Base-by-base conservation (phyloP, 1,140 invertebrate species). In the Campoletis sonorensis region DNA sequence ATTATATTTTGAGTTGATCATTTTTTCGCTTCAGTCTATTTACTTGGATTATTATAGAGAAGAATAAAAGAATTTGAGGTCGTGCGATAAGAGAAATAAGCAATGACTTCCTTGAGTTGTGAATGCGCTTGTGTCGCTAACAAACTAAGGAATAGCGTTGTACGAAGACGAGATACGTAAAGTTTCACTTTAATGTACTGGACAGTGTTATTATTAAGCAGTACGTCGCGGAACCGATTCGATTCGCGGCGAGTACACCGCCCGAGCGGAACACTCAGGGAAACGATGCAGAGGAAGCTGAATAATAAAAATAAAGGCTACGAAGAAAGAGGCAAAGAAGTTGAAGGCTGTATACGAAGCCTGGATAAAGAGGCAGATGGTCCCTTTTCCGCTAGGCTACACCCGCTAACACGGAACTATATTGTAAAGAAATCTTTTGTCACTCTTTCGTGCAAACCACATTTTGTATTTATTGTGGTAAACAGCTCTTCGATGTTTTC, bases 261-360 rank as follows among this genome's bases (percentile, higher is more conserved):
- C 79, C 86, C 81, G 82, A 87, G 82, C 85, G 89, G 71, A 89
- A 91, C 86, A 85, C 85, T 87, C 84, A 90, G 76, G 90, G 61
- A 88, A 85, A 83, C 82, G 85, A 84, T 68, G 72, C 27, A 37
- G 49, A 78, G 27, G 75, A 79, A 79, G 33, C 23, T 67, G 33
- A 72, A 77, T 49, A 79, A 37, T 27, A 79, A 67, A 45, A 67
- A 78, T 18, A 18, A 10, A 78, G 33, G 76, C 40, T 45, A 45
- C 18, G 67, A 30, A 11, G 21, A 49, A 77, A 75, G 21, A 30
- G 49, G 26, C 54, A 33, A 18, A 75, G 18, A 15, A 49, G 45
- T 4, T 13, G 27, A 78, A 1, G 58, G 10, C 33, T 18, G 15
- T 40, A 54, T 37, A 27, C 30, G 27, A 18, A 64, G 49, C 76